Evolutionary conservation across 1,140 invertebrate genomes (phyloP).

Genomic region (Hypsibius dujardini): DNA sequence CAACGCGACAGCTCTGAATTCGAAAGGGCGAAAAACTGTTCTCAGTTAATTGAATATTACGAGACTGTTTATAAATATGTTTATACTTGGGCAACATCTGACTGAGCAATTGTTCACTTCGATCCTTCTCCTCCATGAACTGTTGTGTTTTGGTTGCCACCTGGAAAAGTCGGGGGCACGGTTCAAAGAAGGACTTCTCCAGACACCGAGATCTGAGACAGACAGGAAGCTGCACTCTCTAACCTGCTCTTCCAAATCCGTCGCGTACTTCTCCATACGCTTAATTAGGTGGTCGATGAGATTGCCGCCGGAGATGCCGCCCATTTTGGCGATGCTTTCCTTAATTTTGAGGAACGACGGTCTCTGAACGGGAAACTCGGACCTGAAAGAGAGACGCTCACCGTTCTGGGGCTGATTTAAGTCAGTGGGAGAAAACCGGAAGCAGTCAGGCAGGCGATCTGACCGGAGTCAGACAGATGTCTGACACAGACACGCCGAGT

Average conservation of each 20-base stretch:
- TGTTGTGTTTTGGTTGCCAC: conserved; percentile 63
- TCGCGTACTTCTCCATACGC: conserved; percentile 71
- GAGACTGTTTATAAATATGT: conserved; percentile 19
- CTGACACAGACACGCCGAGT: too few relatives aligned
- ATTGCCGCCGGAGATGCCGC: conserved; percentile 41
- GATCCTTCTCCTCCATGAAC: conserved; percentile 83
- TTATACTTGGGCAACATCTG: conserved; percentile 74
- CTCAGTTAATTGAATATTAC: too few relatives aligned
- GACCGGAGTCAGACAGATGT: too few relatives aligned
- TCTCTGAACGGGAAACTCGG: not conserved
- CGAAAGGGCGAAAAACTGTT: not conserved
- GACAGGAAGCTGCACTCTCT: conserved; percentile 73
- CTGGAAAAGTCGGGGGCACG: too few relatives aligned
- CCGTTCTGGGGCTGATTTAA: too few relatives aligned
- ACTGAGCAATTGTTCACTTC: conserved; percentile 71
- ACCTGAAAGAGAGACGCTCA: too few relatives aligned
- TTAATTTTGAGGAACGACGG: not conserved
- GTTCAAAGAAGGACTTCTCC: too few relatives aligned
- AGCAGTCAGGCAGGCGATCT: too few relatives aligned
- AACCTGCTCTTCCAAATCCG: conserved; percentile 62
- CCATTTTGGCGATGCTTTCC: not conserved
- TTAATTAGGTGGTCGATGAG: conserved; percentile 62
- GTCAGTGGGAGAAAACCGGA: too few relatives aligned
- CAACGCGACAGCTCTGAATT: not conserved
- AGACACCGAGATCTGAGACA: too few relatives aligned